Conservation (phyloP, 2,113 vertebrate species). For the Colossoma macropomum region DNA sequence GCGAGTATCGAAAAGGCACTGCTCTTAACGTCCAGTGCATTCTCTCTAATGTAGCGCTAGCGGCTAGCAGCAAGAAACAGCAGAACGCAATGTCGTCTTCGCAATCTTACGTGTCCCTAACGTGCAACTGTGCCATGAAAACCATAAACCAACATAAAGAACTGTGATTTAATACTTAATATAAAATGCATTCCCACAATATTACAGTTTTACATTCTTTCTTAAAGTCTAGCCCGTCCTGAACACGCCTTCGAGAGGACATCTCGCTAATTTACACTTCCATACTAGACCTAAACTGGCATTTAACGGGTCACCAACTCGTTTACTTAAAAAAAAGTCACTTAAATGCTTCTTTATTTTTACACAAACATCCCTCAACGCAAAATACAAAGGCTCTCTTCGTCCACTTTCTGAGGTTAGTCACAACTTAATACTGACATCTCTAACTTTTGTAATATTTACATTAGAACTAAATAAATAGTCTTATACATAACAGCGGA, state of each 20-base stretch:
- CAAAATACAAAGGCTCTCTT: conserved; percentile 39
- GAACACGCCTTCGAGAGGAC: background rate
- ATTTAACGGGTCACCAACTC: conserved; percentile 41
- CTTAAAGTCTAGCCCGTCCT: conserved; percentile 56
- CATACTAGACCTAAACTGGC: background rate
- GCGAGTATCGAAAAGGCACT: conserved; percentile 68
- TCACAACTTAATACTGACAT: conserved; percentile 78
- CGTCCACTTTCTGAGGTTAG: conserved; percentile 63
- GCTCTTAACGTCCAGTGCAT: conserved; percentile 52
- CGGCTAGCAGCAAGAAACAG: conserved; percentile 31
- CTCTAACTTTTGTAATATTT: conserved; percentile 78
- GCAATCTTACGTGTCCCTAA: conserved; percentile 49
- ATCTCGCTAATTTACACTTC: no score
- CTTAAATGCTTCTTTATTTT: no score
- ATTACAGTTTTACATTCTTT: conserved; percentile 72
- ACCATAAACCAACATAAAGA: conserved; percentile 47
- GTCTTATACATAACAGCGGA: conserved; percentile 66
- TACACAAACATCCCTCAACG: no score
- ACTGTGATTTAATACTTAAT: conserved; percentile 66
- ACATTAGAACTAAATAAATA: conserved; percentile 73
- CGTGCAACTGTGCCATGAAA: conserved; percentile 27
- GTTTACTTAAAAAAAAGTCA: background rate
- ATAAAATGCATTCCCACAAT: conserved; percentile 71
- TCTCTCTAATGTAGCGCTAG: conserved; percentile 16
- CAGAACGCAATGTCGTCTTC: conserved; percentile 1